Conservation (phyloP, 2,888 invertebrate genomes). For the Noctua pronuba region DNA sequence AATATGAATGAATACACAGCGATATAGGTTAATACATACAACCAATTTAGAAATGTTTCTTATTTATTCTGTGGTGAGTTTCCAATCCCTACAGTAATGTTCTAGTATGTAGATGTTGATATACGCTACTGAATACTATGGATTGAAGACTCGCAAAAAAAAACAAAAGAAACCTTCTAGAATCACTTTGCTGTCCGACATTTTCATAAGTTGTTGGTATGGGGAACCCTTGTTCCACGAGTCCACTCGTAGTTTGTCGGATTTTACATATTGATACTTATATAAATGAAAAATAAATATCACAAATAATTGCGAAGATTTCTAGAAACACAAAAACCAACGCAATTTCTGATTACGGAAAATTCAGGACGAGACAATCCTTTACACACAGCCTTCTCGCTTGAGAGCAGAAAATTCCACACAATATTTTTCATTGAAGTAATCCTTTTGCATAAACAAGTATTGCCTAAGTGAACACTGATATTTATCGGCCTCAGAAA, state of each 20-base stretch:
- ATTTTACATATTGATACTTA: background rate
- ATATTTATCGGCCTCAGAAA: conserved; percentile 43
- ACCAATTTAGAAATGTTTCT: background rate
- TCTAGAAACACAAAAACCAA: background rate
- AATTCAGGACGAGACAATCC: background rate
- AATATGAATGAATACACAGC: background rate
- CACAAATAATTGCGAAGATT: background rate
- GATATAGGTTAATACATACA: background rate
- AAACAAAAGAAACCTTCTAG: background rate
- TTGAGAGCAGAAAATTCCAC: background rate
- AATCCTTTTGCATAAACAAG: background rate
- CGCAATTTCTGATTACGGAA: background rate
- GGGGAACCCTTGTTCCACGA: background rate
- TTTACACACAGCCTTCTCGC: background rate
- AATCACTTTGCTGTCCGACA: background rate
- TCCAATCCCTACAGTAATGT: background rate
- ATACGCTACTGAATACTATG: background rate
- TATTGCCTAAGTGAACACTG: conserved; percentile 23
- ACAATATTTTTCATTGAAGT: conserved; percentile 2
- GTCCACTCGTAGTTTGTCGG: background rate
- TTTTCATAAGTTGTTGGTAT: background rate
- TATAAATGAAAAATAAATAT: background rate
- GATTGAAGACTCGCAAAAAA: background rate
- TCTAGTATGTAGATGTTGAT: background rate
- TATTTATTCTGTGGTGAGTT: background rate